Evolutionary conservation across 2,888 invertebrate species (phyloP).

Genomic region (Rhabditophanes sp.): DNA sequence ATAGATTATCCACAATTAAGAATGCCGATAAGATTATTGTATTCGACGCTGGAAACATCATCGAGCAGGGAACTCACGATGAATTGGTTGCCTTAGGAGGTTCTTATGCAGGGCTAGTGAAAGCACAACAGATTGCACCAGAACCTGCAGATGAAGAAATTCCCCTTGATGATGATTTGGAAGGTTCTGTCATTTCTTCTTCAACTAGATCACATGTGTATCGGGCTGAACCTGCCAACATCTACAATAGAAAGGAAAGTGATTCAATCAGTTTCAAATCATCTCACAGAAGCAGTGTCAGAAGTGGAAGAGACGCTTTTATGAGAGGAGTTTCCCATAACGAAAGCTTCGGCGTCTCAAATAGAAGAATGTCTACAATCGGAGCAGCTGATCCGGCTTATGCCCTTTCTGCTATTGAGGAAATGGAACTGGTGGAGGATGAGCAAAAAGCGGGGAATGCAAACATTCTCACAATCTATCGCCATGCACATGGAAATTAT

Average conservation of each 20-base stretch:
- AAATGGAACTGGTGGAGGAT: background rate
- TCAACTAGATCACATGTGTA: background rate
- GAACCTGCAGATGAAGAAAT: too few relatives aligned
- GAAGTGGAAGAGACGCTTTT: slow-evolving; percentile 6
- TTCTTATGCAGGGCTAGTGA: slow-evolving; percentile 13
- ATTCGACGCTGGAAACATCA: slow-evolving; percentile 23
- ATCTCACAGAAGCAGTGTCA: background rate
- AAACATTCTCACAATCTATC: slow-evolving; percentile 8
- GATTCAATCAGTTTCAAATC: background rate
- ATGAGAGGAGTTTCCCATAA: slow-evolving; percentile 3
- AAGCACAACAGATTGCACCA: slow-evolving; percentile 18
- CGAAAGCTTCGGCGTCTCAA: background rate
- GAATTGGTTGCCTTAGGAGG: slow-evolving; percentile 18
- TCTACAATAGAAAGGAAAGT: background rate
- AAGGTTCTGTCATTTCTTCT: background rate
- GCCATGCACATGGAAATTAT: slow-evolving; percentile 16
- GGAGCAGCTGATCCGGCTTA: slow-evolving; percentile 4
- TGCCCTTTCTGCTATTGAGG: slow-evolving; percentile 4
- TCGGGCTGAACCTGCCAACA: background rate
- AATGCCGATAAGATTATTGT: slow-evolving; percentile 36
- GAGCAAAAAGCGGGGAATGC: slow-evolving; percentile 2
- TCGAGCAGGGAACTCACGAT: slow-evolving; percentile 17
- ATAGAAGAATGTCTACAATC: background rate
- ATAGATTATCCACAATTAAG: slow-evolving; percentile 26
- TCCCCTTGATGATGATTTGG: slow-evolving; percentile 1